Evolutionary conservation across 2,113 vertebrate species (phyloP).

Genomic region (Todiramphus saurophagus): DNA sequence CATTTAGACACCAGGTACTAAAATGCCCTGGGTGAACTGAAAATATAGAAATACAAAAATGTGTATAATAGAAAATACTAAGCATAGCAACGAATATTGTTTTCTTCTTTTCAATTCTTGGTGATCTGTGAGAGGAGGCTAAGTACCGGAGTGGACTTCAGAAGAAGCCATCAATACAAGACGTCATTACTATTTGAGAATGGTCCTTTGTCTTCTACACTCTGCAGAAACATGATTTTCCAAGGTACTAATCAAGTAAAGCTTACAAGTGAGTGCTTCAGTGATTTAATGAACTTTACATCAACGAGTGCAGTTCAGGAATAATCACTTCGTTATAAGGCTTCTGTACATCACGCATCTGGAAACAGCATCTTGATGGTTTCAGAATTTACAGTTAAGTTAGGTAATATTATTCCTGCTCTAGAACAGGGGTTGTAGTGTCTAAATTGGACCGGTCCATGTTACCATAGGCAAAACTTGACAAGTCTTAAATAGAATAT

Average conservation of each 20-base stretch:
- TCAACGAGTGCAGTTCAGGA: background rate
- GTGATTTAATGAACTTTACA: background rate
- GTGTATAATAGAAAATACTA: background rate
- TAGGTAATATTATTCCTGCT: background rate
- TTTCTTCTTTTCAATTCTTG: background rate
- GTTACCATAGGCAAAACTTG: background rate
- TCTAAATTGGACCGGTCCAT: background rate
- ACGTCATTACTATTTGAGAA: background rate
- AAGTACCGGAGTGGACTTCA: background rate
- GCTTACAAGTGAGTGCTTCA: fast-evolving
- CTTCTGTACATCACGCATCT: background rate
- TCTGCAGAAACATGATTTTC: background rate
- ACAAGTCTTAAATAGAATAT: background rate
- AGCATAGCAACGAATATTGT: background rate
- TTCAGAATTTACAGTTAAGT: background rate
- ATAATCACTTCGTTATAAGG: background rate
- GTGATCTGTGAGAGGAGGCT: background rate
- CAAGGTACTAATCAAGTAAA: background rate
- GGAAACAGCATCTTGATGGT: background rate
- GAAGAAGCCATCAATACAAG: background rate
- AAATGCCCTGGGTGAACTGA: background rate
- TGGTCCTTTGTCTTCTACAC: background rate
- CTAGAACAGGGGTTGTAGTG: fast-evolving
- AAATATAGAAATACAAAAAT: background rate
- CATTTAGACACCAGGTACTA: background rate